Base-by-base conservation (phyloP, 2,888 invertebrate species). In the Rhogogaster chlorosoma region DNA sequence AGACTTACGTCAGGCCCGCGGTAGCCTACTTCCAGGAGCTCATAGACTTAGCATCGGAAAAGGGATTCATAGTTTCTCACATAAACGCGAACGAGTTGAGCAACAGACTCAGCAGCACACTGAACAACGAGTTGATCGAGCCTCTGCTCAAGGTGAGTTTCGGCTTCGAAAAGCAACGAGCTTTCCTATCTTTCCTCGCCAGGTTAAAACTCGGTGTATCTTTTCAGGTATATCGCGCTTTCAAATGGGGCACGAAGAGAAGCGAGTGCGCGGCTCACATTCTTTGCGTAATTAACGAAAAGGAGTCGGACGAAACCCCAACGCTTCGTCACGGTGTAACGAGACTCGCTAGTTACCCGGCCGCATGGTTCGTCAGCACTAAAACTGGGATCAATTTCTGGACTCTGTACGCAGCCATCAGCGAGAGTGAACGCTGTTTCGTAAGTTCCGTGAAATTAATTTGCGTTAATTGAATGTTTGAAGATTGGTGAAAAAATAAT, bases 61-160 rank as follows among this genome's bases (percentile, higher is more conserved):
- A 96, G 82, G 96, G 97, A 12, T 94, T 95, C 84, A 94, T 96
- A 78, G 94, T 96, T 90, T 95, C 95, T 26, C 94, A 94, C 82
- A 95, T 96, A 61, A 96, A 97, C 91, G 95, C 97, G 89, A 95
- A 95, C 89, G 96, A 96, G 85, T 93, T 98, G 10, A 97, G 97
- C 15, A 96, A 96, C 92, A 95, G 96, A 89, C 93, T 98, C 86
- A 97, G 97, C 0, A 97, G 97, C 91, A 96, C 97, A 0, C 95
- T 98, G 80, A 98, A 98, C 93, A 94, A 97, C 90, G 97, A 98
- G 93, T 95, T 98, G 85, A 97, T 98, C 83, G 97, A 97, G 91
- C 97, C 97, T 0, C 95, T 97, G 38, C 95, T 97, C n/a, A 95
- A 92, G 90, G 93, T 93, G 89, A 87, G 64, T 53, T 53, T n/a